Conservation (phyloP, 2,888 invertebrate species). For the Acheta domesticus region DNA sequence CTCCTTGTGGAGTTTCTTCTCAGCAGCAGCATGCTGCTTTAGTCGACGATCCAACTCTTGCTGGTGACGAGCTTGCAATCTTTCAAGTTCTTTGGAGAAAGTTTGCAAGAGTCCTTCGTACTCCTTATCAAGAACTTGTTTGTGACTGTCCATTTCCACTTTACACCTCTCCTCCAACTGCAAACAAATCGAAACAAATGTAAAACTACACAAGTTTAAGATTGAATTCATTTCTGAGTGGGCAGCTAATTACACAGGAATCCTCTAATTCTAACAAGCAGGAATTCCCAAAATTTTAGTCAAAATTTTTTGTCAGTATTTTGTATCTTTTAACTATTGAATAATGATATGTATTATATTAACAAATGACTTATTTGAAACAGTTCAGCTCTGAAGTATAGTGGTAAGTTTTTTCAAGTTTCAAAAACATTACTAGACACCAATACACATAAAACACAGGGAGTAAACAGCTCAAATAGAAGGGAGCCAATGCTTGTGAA, state of each 20-base stretch:
- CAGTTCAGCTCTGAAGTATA: too few species aligned
- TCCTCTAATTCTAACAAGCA: too few species aligned
- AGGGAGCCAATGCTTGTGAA: too few species aligned
- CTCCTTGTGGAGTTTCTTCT: slow-evolving; percentile 91
- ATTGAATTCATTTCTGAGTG: slow-evolving; percentile 41
- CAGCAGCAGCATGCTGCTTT: slow-evolving; percentile 82
- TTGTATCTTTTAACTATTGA: too few species aligned
- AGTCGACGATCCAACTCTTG: slow-evolving; percentile 53
- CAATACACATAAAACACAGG: too few species aligned
- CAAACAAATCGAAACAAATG: slow-evolving; percentile 34
- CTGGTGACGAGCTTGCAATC: slow-evolving; percentile 67
- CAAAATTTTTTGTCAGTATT: too few species aligned
- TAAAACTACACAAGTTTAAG: slow-evolving; percentile 43
- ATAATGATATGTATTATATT: too few species aligned
- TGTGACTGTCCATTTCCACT: slow-evolving; percentile 95
- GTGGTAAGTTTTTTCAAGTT: too few species aligned
- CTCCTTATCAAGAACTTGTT: slow-evolving; percentile 91
- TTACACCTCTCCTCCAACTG: slow-evolving; percentile 92
- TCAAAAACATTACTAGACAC: too few species aligned
- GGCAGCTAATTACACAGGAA: background rate
- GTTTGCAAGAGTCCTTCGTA: slow-evolving; percentile 89
- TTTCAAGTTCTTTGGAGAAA: slow-evolving; percentile 88
- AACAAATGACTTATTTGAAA: too few species aligned
- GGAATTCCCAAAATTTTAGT: too few species aligned
- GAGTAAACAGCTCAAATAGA: too few species aligned